phyloP scores from a whole-genome alignment of 2,888 invertebrate species.

The Caenorhabditis sp. region DNA sequence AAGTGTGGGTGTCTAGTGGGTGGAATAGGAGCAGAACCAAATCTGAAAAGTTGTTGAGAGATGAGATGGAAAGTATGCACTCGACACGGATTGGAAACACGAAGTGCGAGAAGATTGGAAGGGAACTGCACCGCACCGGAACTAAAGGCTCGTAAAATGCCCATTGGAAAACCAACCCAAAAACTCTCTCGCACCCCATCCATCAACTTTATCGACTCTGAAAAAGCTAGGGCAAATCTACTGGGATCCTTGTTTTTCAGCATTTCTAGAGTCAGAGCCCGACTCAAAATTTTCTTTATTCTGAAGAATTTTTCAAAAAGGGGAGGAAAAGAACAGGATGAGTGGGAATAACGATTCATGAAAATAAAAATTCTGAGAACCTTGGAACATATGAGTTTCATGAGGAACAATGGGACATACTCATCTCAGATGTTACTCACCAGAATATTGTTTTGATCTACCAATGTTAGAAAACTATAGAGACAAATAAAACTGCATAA shows the following conservation, averaged over 20 bases:
- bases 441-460: background rate
- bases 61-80: constrained; percentile 5
- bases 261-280: background rate
- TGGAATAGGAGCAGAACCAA: constrained; percentile 19
- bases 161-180: background rate
- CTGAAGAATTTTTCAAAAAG: background rate
- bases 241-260: constrained; percentile 50
- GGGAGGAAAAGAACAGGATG: background rate
- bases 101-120: constrained; percentile 27
- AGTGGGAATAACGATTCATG: no score
- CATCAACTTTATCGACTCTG: constrained; percentile 44
- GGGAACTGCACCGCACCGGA: constrained; percentile 34
- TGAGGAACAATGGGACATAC: background rate
- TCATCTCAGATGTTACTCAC: background rate
- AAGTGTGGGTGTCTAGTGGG: constrained; percentile 50
- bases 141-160: constrained; percentile 48
- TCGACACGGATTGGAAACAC: constrained; percentile 25
- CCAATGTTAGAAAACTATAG: no score
- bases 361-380: background rate
- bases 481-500: constrained; percentile 1
- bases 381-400: constrained; percentile 26
- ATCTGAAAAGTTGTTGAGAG: background rate
- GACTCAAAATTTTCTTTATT: background rate
- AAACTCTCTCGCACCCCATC: constrained; percentile 31
- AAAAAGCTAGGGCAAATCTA: constrained; percentile 2